Base-by-base conservation (phyloP, 2,888 invertebrate genomes). In the Thereva nobilitata region DNA sequence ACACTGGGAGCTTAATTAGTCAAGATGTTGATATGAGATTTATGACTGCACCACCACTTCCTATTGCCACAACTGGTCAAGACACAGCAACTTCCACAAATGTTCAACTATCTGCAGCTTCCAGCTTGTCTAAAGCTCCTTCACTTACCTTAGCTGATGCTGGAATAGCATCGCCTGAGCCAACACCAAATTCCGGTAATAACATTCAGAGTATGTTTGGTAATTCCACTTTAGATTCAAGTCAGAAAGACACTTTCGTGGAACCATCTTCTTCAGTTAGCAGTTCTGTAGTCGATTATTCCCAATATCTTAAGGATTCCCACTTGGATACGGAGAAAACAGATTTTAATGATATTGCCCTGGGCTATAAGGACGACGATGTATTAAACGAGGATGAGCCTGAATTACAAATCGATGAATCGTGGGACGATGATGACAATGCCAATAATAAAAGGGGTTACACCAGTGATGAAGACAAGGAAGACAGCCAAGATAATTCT, bases 331-430 rank as follows among this genome's bases (percentile, higher is more conserved):
- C 74, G 38, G 74, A 76, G 50, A 74, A 75, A 61, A 75, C 72
- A 63, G 78, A 79, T 74, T 71, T 76, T 5, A 69, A 69, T 52
- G 66, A 70, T 55, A 49, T 64, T 54, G 52, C 67, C 10, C 72
- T 23, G 23, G 23, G 84, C 64, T 85, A 85, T 72, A 86, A 85
- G 64, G 86, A 86, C 74, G 86, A 86, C 67, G 81, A 80, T 71
- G 84, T 85, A 67, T 74, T 80, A 56, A 77, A 79, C 70, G 76
- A 80, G 72, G 78, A 77, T 66, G 77, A 78, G 57, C 69, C 75
- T 45, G 73, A 70, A 38, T 78, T 85, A 71, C 78, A 83, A 69
- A 84, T 84, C 68, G 85, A 85, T 72, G 84, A 84, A 73, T 87
- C 89, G 79, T 92, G 92, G 89, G 44, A 61, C 7, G 66, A 64